Evolutionary conservation across 2,797 vertebrate species (phyloP), one percentile per base, ranked within the genome.

Genomic region (Lagocephalus sceleratus): DNA sequence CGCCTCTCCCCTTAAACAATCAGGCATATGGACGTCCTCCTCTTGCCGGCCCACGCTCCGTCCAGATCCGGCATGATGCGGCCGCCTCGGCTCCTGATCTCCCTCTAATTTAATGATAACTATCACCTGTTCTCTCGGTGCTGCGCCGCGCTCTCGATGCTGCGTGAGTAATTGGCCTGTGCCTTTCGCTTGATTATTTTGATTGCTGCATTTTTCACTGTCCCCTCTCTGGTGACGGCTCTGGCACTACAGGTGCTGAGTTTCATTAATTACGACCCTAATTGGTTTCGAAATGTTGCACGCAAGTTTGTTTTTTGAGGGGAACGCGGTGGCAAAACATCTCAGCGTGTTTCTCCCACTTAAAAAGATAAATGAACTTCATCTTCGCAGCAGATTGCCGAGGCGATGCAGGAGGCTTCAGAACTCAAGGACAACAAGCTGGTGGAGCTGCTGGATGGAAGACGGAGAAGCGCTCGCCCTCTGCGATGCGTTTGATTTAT

Each of bases 241-340:
- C 72, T 40, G 65, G 71, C 54, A 62, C 76, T 84, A 80, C 85
- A 86, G 83, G 87, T 89, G 86, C 78, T 54, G 69, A 63, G 62
- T 73, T 88, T 86, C 84, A 86, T 88, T 86, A 85, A 91, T 90
- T 91, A 86, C 48, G 56, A 52, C 62, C 51, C 55, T 91, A 90
- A 91, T 90, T 90, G 84, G 83, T 87, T 88, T 84, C 76, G 82
- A 90, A 89, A 87, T 76, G 78, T 75, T 77, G 73, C 50, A 62
- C 59, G 57, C 60, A 75, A 71, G 82, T 87, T 85, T 83, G 76
- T 76, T 81, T 85, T 79, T 63, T 42, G 39, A n/a, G 40, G 16
- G 17, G 40, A 7, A 8, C 5, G 59, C 16, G 61, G 21, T 35
- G 35, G 64, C 63, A 54, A 52, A 79, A 59, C 58, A 47, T 68